A percentile compares a stretch with the other conserved stretches of the same genome.
phyloP scores from a whole-genome alignment of 2,113 vertebrate genomes.

The Calcarius ornatus region DNA sequence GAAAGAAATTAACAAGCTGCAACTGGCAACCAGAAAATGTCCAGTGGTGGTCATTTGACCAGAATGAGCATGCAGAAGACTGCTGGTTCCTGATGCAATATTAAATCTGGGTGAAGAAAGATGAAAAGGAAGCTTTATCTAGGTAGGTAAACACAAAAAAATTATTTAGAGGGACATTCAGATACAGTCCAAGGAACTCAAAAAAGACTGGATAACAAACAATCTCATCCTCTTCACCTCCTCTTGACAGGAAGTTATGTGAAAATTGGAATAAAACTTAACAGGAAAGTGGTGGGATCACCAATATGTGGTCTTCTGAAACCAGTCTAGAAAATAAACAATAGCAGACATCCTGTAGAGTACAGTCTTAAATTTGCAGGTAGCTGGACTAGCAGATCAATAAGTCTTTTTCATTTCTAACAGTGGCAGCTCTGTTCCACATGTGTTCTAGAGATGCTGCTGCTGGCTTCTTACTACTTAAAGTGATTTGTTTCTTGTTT shows the following conservation, averaged over 20 bases:
- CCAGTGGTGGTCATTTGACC: not conserved
- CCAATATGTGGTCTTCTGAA: not conserved
- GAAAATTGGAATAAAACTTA: not conserved
- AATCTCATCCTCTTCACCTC: rapidly evolving
- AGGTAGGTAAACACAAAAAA: not conserved
- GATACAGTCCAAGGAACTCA: not conserved
- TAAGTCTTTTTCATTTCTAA: slow-evolving; percentile 14
- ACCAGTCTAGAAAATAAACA: not conserved
- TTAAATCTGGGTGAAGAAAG: not conserved
- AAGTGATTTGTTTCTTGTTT: slow-evolving; percentile 32
- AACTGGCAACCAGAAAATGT: not conserved
- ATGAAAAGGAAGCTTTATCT: not conserved
- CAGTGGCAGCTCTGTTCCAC: not conserved
- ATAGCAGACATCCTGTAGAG: not conserved
- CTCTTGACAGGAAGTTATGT: not conserved
- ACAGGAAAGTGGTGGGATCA: not conserved
- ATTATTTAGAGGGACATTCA: not conserved
- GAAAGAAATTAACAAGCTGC: not conserved
- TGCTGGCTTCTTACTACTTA: slow-evolving; percentile 4
- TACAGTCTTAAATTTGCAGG: not conserved
- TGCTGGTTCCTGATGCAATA: not conserved
- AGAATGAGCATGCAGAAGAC: not conserved
- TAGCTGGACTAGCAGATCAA: not conserved
- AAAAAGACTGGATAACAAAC: not conserved
- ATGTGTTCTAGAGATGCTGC: not conserved